A percentile compares a stretch with the other conserved stretches of the same genome.
phyloP scores from a whole-genome alignment of 1,140 invertebrate species.

The Ceratoteleas bidentatus region DNA sequence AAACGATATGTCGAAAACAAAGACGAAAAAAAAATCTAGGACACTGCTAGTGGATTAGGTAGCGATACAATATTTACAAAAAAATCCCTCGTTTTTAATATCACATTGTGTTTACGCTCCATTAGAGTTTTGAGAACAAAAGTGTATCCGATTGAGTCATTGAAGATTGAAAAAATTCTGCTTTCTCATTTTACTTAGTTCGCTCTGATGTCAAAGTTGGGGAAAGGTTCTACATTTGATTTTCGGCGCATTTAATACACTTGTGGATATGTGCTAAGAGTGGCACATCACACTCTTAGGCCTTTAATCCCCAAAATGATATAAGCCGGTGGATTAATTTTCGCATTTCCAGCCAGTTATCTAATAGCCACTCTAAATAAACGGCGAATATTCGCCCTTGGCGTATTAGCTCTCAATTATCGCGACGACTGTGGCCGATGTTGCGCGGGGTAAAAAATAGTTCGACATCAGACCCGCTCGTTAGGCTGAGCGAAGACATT shows the following conservation, averaged over 20 bases:
- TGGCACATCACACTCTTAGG: background rate
- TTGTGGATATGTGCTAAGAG: constrained; percentile 12
- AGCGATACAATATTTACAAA: no score
- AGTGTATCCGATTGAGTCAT: no score
- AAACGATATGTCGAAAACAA: no score
- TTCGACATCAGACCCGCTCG: constrained; percentile 8
- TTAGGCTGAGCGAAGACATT: constrained; percentile 28
- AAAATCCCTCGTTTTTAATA: no score
- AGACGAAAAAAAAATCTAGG: no score
- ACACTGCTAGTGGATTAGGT: no score
- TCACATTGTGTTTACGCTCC: no score
- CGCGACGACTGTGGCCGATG: background rate
- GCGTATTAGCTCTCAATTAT: constrained; percentile 29
- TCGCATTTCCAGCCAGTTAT: constrained; percentile 2
- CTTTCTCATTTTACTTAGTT: background rate
- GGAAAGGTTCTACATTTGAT: background rate
- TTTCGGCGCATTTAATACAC: constrained; percentile 1
- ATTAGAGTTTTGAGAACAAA: no score
- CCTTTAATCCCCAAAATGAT: constrained; percentile 25
- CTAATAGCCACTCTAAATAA: constrained; percentile 6
- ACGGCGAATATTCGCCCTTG: background rate
- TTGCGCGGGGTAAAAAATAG: constrained; percentile 22
- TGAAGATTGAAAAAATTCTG: no score
- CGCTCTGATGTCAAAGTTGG: no score
- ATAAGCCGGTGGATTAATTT: constrained; percentile 31